Evolutionary conservation across 2,888 invertebrate genomes (phyloP), one percentile per base, ranked within the genome.

Genomic region (Caenorhabditis sp.): DNA sequence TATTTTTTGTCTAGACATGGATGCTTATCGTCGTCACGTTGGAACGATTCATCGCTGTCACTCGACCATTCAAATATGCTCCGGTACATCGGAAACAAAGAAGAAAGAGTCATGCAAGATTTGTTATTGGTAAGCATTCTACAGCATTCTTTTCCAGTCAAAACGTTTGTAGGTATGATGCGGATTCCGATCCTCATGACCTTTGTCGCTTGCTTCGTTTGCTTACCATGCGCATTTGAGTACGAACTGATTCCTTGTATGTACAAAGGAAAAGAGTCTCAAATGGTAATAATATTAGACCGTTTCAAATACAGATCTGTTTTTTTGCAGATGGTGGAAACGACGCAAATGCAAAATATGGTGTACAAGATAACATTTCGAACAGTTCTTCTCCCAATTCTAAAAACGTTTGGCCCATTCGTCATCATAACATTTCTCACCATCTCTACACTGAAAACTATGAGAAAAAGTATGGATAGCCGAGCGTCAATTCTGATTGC

Each of bases 11-110:
- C 47, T 82, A 88, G 88, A 88, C 88, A 9, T 88, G 88, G 88
- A 88, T 88, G 86, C 76, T 88, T 2, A 85, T 88, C 22, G 85
- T 85, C 55, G 88, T 88, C 9, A 84, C 88, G 5, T 86, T 86
- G 4, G 87, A 88, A 32, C 68, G 88, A 26, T 88, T 88, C 68
- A 74, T 88, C 40, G 88, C 88, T 13, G 87, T 88, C 28, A 84
- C 88, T 20, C 61, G 88, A 18, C 88, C 88, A 18, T 88, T 88
- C 37, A 82, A 82, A 35, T 79, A 80, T 51, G 72, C 80, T 18
- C 76, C 78, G 32, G 53, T 72, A 11, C 68, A 79, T 32, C 40
- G 80, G 15, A 83, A 85, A 44, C 74, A 83, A 32, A 24, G 82
- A 55, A 51, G 84, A 32, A 78, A 81, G 40, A 80, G 80, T 40